Base-by-base conservation (phyloP, 2,797 vertebrate species). In the Gephyroberyx darwinii region DNA sequence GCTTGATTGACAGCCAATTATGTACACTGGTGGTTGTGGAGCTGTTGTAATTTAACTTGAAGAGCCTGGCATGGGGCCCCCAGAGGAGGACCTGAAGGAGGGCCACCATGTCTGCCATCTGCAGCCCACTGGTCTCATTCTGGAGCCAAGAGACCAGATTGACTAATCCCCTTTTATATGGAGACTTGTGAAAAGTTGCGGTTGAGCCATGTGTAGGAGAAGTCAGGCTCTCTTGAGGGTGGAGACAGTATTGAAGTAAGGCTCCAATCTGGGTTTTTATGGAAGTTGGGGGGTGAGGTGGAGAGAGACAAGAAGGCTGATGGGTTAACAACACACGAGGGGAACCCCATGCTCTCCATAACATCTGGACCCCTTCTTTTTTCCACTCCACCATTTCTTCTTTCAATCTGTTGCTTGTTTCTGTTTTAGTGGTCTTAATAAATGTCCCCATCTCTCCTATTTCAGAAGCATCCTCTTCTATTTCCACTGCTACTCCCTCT, bases 71-170 rank as follows among this genome's bases (percentile, higher is more conserved):
- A 2, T 67, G 80, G 0, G 95, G 96, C 0, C 95, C 95, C 95
- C 95, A 97, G 79, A 96, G 93, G 77, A 96, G 88, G 26, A 88
- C 92, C 90, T 95, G 95, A 65, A 97, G 91, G 30, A 89, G 77
- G 35, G 71, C 75, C 50, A 80, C 84, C 4, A 88, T 84, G 68
- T 90, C 87, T 0, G 69, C 51, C 79, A 85, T 59, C 83, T 88
- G 73, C 50, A 78, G 67, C 6, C 69, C 0, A 7, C 82, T 80
- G 6, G 88, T 75, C 13, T 87, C 75, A 3, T 67, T 77, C 30
- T 90, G 86, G 8, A 96, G 91, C 79, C 78, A 82, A 1, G 39
- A 60, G 6, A 87, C 90, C 71, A 96, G 69, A 2, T 83, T 75
- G 54, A 85, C 75, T 52, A 96, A 92, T 5, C 91, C 92, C 0